Evolutionary conservation across 2,797 vertebrate species (phyloP).

Genomic region (Heterohyrax brucei): DNA sequence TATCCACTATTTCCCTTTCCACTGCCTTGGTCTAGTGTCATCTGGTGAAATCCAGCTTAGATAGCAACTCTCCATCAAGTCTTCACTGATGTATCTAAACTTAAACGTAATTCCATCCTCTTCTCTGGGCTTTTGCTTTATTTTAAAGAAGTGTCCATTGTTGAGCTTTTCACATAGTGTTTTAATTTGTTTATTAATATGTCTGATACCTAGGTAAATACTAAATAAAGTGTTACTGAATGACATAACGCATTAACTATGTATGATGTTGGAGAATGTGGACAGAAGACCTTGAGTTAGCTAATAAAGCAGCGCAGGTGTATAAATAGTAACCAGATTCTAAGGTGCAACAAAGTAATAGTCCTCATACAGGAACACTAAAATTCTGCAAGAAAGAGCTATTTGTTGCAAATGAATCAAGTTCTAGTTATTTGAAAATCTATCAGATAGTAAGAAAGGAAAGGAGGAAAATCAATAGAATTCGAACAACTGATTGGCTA

Average conservation of each 20-base stretch:
- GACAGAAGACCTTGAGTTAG: not conserved
- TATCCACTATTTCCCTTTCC: not conserved
- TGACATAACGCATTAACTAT: not conserved
- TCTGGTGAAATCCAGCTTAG: not conserved
- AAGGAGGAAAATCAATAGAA: not conserved
- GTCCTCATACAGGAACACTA: not conserved
- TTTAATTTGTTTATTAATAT: not conserved
- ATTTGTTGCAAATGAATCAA: not conserved
- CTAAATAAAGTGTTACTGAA: not conserved
- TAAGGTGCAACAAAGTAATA: not conserved
- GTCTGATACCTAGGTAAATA: not conserved
- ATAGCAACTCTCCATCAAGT: slow-evolving; percentile 5
- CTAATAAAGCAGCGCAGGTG: not conserved
- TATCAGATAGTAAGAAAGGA: not conserved
- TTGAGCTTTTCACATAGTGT: not conserved
- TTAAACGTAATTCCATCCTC: not conserved
- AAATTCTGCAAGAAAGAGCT: not conserved
- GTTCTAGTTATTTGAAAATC: not conserved
- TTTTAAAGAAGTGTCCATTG: not conserved
- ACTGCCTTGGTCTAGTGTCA: not conserved
- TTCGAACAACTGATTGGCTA: not conserved
- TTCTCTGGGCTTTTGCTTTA: slow-evolving; percentile 23
- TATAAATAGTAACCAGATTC: not conserved
- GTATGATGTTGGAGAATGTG: not conserved
- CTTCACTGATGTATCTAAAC: not conserved